Base-by-base conservation (phyloP, 1,140 invertebrate species). In the Drosophila sp. region DNA sequence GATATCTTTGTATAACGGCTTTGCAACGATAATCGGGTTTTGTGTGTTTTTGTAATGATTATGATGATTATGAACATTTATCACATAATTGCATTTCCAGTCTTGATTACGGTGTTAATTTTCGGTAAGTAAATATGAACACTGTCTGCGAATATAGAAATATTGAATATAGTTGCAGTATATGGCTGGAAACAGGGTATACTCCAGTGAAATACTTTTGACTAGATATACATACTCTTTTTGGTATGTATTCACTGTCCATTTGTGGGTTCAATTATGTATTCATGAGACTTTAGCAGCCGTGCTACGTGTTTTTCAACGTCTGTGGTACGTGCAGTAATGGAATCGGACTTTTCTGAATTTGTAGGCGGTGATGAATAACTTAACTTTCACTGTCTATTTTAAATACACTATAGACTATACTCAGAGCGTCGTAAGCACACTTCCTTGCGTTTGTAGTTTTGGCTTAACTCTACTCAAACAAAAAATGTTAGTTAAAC, bases 281-380 rank as follows among this genome's bases (percentile, higher is more conserved):
- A 83, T 83, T 83, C 80, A 80, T 29, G 50, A 40, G 53, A 72
- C 62, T 71, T 58, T 45, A 25, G 48, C 62, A 59, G 21, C 56
- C 48, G 46, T 25, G 25, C 29, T 53, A 80, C 72, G 76, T 83
- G 80, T 62, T 70, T 40, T 27, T 65, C 45, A 70, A 64, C 48
- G 58, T 81, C 29, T 64, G 46, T 45, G 46, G 36, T 84, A 75
- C 72, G 76, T 84, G 63, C 80, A 66, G 13, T 21, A 36, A 34
- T 18, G 36, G 16, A 58, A 27, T 53, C 29, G 29, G 29, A 21
- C 36, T 62, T 32, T 62, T 53, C 48, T 70, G 36, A 7, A 62
- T n/a, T 65, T 66, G 32, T 58, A 11, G 43, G 18, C 43, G 41
- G 54, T n/a, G 36, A 58, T n/a, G 13, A 41, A 41, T 27, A n/a